Percentiles rank a stretch among this genome's conserved stretches.
These are phyloP conservation scores for Trichonephila clavata DNA, from an alignment of 1,140 invertebrate genomes.

Conservation along the genomic window DNA sequence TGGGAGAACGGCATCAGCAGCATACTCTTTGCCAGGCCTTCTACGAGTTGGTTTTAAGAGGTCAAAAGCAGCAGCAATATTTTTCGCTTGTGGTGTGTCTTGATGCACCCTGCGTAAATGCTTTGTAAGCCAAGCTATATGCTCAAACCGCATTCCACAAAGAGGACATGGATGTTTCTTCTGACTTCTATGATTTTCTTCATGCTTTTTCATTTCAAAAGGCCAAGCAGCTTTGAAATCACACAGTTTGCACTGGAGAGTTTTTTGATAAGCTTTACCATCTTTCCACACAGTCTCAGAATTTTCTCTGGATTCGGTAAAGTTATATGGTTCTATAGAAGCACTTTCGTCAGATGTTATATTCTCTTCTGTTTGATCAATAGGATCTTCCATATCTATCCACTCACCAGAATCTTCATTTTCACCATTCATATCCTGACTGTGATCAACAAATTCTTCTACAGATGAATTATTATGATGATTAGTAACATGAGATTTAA, in stretches of 20 bases:
- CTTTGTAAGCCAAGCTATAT: constrained; percentile 70
- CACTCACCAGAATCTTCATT: constrained; percentile 56
- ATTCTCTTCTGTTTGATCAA: constrained; percentile 4
- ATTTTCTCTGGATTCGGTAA: constrained; percentile 22
- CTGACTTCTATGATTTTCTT: constrained; percentile 63
- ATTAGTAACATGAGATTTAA: constrained; percentile 92
- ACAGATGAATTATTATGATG: constrained; percentile 79
- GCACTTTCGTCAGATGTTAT: constrained; percentile 39
- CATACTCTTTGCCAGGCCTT: constrained; percentile 47
- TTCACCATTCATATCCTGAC: constrained; percentile 8
- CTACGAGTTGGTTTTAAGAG: constrained; percentile 62
- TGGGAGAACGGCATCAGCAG: constrained; percentile 57
- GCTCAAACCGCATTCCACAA: constrained; percentile 76
- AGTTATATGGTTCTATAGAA: constrained; percentile 13
- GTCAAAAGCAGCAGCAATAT: constrained; percentile 72
- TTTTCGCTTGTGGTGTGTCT: constrained; percentile 74
- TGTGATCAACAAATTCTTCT: constrained; percentile 47
- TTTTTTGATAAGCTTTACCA: constrained; percentile 81
- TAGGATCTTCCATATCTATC: constrained; percentile 67
- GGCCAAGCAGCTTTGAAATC: constrained; percentile 83
- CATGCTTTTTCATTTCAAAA: constrained; percentile 83
- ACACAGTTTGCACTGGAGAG: constrained; percentile 82
- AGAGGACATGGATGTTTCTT: constrained; percentile 77
- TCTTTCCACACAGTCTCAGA: constrained; percentile 82
- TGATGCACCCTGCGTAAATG: constrained; percentile 73